phyloP scores from a whole-genome alignment of 2,888 invertebrate genomes.

The Shargacucullia verbasci region DNA sequence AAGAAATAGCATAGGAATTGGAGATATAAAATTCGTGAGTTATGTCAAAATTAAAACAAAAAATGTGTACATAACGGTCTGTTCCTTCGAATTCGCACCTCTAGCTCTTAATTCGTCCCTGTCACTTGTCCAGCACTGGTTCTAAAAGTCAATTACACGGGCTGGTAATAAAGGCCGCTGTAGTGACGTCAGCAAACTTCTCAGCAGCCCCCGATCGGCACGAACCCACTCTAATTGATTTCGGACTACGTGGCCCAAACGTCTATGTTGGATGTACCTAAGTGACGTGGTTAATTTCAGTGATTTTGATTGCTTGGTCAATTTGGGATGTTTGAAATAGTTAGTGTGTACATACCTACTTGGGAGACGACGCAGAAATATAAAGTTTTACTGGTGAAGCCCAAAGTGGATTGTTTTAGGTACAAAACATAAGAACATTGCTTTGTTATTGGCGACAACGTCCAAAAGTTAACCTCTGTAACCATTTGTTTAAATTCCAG shows the following conservation, averaged over 20 bases:
- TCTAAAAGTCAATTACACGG: slow-evolving; percentile 59
- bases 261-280: slow-evolving; percentile 34
- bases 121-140: slow-evolving; percentile 49
- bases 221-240: slow-evolving; percentile 56
- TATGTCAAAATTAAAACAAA: too few species aligned
- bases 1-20: too few species aligned
- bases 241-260: slow-evolving; percentile 44
- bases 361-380: not conserved
- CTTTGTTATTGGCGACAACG: too few species aligned
- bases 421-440: too few species aligned
- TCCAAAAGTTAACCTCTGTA: too few species aligned
- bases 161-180: slow-evolving; percentile 52
- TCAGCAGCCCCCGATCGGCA: slow-evolving; percentile 48
- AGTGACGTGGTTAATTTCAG: slow-evolving; percentile 44
- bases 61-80: too few species aligned
- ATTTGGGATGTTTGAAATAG: slow-evolving; percentile 15
- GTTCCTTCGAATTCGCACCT: not conserved
- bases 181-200: slow-evolving; percentile 58
- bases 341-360: not conserved
- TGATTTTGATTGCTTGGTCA: slow-evolving; percentile 30
- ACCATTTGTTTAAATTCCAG: too few species aligned
- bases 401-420: too few species aligned
- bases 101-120: slow-evolving; percentile 38
- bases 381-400: too few species aligned
- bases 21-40: too few species aligned